These are phyloP conservation scores for Ditula angustiorana DNA, from an alignment of 2,888 invertebrate genomes.

Conservation along the genomic window DNA sequence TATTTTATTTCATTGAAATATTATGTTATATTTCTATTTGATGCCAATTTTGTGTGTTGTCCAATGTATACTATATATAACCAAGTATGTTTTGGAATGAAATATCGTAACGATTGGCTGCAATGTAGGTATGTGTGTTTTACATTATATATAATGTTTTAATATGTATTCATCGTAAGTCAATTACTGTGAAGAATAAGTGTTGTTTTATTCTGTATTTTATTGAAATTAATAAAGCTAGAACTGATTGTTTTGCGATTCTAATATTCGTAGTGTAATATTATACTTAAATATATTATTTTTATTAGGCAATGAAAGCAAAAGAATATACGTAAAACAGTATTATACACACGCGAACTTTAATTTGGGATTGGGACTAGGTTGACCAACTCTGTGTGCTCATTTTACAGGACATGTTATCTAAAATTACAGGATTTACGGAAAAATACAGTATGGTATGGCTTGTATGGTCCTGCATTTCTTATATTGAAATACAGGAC, in stretches of 20 bases:
- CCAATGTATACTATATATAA: conserved; percentile 19
- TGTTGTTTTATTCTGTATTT: conserved; percentile 41
- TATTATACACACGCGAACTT: too few species aligned
- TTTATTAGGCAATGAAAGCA: too few species aligned
- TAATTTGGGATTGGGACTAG: too few species aligned
- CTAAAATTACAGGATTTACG: too few species aligned
- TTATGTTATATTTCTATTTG: conserved; percentile 16
- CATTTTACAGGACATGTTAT: too few species aligned
- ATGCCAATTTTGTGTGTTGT: conserved; percentile 32
- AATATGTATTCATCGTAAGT: conserved; percentile 38
- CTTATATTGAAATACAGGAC: too few species aligned
- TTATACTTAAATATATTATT: too few species aligned
- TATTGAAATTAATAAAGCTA: conserved; percentile 33
- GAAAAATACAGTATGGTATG: too few species aligned
- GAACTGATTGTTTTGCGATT: conserved; percentile 1
- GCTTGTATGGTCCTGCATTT: too few species aligned
- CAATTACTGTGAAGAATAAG: conserved; percentile 40
- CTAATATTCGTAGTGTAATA: background rate
- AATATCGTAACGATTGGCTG: conserved; percentile 9
- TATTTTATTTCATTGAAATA: conserved; percentile 19
- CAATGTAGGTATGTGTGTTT: conserved; percentile 23
- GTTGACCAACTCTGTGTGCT: too few species aligned
- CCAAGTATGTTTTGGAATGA: conserved; percentile 26
- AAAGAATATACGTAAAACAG: too few species aligned
- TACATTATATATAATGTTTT: conserved; percentile 31